Conservation (phyloP, 2,888 invertebrate genomes). For the Pteria penguin region DNA sequence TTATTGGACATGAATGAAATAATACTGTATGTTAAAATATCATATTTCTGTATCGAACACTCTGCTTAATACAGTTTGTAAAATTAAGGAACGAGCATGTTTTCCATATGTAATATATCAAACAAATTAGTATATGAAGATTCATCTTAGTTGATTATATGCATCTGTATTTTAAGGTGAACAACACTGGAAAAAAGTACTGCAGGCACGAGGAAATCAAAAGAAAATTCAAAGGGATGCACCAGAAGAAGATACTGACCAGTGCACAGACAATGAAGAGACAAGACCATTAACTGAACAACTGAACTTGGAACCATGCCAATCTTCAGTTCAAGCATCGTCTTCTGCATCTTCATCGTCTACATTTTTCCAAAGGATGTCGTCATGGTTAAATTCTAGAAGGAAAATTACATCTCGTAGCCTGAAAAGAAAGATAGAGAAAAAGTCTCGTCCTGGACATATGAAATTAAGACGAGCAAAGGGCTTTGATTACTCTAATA, state of each 20-base stretch:
- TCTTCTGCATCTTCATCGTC: neutral
- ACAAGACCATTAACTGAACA: neutral
- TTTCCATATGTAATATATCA: too few species aligned
- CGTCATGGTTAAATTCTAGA: neutral
- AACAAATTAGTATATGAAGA: too few species aligned
- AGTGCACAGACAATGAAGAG: neutral
- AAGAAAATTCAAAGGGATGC: neutral
- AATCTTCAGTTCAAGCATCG: neutral
- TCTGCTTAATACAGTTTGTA: too few species aligned
- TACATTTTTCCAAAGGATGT: neutral
- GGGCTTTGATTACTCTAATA: neutral
- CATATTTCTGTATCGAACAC: too few species aligned
- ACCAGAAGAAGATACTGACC: neutral
- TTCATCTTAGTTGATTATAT: too few species aligned
- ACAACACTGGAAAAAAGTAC: neutral
- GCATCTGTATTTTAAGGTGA: neutral
- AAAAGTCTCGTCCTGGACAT: neutral
- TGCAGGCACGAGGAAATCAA: neutral
- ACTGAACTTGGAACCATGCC: neutral
- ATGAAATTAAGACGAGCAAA: neutral
- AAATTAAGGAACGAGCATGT: too few species aligned
- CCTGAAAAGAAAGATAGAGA: neutral
- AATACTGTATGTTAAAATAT: too few species aligned
- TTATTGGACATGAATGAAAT: too few species aligned
- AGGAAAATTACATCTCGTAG: neutral